A percentile compares a stretch with the other conserved stretches of the same genome.
These are phyloP conservation scores for Morpho helenor DNA, from an alignment of 2,888 invertebrate genomes.

Conservation along the genomic window DNA sequence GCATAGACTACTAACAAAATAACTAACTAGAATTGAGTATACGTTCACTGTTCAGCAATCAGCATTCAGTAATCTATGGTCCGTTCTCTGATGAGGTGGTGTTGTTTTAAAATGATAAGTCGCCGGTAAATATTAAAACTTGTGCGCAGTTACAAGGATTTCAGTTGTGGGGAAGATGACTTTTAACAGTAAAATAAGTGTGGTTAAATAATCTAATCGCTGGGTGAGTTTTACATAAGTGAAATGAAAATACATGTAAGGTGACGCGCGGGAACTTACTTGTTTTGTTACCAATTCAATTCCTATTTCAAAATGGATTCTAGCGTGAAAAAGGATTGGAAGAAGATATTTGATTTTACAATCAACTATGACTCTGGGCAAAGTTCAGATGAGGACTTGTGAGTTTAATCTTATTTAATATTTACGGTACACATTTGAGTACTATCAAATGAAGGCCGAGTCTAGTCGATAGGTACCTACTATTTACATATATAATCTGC, in stretches of 20 bases:
- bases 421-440: constrained; percentile 7
- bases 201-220: neutral
- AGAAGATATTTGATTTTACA: constrained; percentile 66
- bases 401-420: constrained; percentile 37
- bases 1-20: too few relatives aligned
- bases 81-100: constrained; percentile 24
- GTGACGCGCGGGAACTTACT: constrained; percentile 23
- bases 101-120: constrained; percentile 8
- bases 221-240: constrained; percentile 11
- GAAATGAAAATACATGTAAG: constrained; percentile 24
- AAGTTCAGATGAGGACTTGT: constrained; percentile 72
- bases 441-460: constrained; percentile 18
- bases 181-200: neutral
- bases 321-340: constrained; percentile 68
- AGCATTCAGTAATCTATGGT: neutral
- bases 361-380: constrained; percentile 72
- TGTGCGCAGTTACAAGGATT: constrained; percentile 10
- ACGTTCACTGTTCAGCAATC: neutral
- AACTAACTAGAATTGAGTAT: too few relatives aligned
- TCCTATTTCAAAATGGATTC: constrained; percentile 48
- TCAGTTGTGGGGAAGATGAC: constrained; percentile 5
- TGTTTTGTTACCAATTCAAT: constrained; percentile 13
- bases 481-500: neutral
- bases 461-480: neutral
- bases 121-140: constrained; percentile 23